These are phyloP conservation scores for Drosophila persimilis DNA, from an alignment of 1,140 invertebrate genomes.

Conservation along the genomic window DNA sequence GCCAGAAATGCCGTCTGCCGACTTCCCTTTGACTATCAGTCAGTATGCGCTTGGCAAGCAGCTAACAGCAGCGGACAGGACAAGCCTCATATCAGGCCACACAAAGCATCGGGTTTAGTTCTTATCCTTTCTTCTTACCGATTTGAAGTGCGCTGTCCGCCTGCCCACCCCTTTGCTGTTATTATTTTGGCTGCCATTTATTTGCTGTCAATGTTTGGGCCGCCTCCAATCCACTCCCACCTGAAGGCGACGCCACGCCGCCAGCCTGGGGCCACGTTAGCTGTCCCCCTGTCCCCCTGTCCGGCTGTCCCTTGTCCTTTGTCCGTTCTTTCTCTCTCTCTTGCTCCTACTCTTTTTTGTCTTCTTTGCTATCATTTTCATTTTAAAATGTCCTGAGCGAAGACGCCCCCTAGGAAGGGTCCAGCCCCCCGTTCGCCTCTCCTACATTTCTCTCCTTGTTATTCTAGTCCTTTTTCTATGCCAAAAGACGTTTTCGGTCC, in stretches of 20 bases:
- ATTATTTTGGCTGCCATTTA: conserved; percentile 81
- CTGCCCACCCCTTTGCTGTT: conserved; percentile 70
- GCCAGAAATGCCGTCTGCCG: conserved; percentile 37
- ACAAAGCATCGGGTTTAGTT: too few relatives aligned
- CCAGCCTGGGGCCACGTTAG: conserved; percentile 30
- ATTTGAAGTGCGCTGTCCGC: conserved; percentile 35
- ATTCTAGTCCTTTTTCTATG: conserved; percentile 50
- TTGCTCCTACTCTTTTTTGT: conserved; percentile 13
- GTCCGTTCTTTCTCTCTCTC: conserved; percentile 8
- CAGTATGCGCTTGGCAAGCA: too few relatives aligned
- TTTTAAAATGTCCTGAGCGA: conserved; percentile 75
- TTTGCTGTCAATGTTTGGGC: conserved; percentile 80
- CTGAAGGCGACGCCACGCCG: conserved; percentile 18
- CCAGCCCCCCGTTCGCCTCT: conserved; percentile 34
- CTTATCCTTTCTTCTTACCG: conserved; percentile 7
- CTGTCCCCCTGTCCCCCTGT: conserved; percentile 3
- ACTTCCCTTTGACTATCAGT: not conserved
- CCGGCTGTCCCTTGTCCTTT: conserved; percentile 19
- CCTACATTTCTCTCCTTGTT: conserved; percentile 38
- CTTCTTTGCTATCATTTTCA: conserved; percentile 73
- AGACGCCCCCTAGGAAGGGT: conserved; percentile 62
- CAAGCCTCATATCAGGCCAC: too few relatives aligned
- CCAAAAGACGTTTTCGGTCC: conserved; percentile 44
- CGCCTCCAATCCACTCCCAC: conserved; percentile 38
- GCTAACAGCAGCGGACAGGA: too few relatives aligned